Base-by-base conservation (phyloP, 2,888 invertebrate species). In the Isoperla grammatica region DNA sequence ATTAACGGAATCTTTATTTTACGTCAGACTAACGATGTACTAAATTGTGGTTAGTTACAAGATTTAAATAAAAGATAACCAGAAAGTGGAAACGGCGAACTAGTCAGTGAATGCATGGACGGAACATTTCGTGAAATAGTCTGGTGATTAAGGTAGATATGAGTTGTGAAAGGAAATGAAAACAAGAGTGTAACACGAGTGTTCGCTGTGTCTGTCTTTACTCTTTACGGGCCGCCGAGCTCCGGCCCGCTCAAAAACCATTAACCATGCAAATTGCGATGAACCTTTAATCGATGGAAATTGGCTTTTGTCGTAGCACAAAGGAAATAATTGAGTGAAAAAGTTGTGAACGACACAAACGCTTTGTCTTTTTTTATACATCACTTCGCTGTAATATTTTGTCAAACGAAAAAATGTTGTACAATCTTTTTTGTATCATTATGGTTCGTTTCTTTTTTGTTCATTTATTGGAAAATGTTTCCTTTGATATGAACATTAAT, bases 311-410 rank as follows among this genome's bases (percentile, higher is more conserved):
- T 61, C 42, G 57, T 57, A 43, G 53, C 58, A 63, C 60, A 63
- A 58, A 60, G 60, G 60, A 63, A 61, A 63, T 63, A 63, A 63
- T 58, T 58, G 60, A 63, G 63, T 63, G 63, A 60, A 63, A 63
- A 63, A 56, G 37, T 63, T 63, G 54, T 58, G 58, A 57, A 61
- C 57, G 61, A 61, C 61, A 61, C 40, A 50, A 53, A 53, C 37
- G 13, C 37, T 53, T 53, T 20, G 50, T 50, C 50, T 39, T 39
- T 29, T 29, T 46, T 53, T 53, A n/a, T 53, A 15, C 53, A 53
- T 49, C 49, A 49, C 35, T 15, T 23, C 59, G 13, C 49, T 50
- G 56, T 56, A 60, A 56, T 56, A 56, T 60, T 60, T 60, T 39
- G 56, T 55, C 49, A 49, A 42, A 49, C 29, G 56, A 56, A 56